A percentile compares a stretch with the other conserved stretches of the same genome.
These are phyloP conservation scores for Gopherus evgoodei DNA, from an alignment of 2,113 vertebrate genomes.

Conservation along the genomic window DNA sequence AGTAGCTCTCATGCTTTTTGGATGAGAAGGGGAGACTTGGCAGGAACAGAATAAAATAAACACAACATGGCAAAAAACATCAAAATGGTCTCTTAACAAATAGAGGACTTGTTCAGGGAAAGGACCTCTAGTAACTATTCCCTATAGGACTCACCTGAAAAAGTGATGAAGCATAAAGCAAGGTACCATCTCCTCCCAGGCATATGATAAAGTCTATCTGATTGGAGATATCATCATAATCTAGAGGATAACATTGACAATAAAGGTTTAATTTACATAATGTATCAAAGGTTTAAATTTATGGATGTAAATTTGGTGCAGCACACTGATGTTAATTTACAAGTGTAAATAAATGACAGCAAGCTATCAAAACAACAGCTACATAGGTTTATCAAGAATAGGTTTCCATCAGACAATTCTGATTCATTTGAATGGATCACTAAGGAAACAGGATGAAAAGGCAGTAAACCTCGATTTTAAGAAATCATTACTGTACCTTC, in stretches of 20 bases:
- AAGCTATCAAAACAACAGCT: background rate
- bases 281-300: background rate
- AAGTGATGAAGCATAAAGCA: slow-evolving; percentile 87
- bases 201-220: slow-evolving; percentile 89
- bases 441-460: background rate
- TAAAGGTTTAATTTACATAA: background rate
- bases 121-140: background rate
- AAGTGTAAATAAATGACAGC: rapidly evolving
- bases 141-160: slow-evolving; percentile 79
- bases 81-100: background rate
- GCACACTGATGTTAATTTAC: background rate
- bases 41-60: background rate
- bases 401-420: rapidly evolving
- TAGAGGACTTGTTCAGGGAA: background rate
- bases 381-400: background rate
- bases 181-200: slow-evolving; percentile 87
- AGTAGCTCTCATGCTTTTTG: background rate
- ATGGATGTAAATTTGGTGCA: background rate
- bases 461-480: rapidly evolving
- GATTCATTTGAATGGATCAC: rapidly evolving
- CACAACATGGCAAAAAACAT: background rate
- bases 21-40: background rate
- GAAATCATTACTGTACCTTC: slow-evolving; percentile 82
- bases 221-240: slow-evolving; percentile 89
- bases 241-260: slow-evolving; percentile 67